Evolutionary conservation across 2,888 invertebrate genomes (phyloP), one percentile per base, ranked within the genome.

Genomic region (Isotomurus palustris): DNA sequence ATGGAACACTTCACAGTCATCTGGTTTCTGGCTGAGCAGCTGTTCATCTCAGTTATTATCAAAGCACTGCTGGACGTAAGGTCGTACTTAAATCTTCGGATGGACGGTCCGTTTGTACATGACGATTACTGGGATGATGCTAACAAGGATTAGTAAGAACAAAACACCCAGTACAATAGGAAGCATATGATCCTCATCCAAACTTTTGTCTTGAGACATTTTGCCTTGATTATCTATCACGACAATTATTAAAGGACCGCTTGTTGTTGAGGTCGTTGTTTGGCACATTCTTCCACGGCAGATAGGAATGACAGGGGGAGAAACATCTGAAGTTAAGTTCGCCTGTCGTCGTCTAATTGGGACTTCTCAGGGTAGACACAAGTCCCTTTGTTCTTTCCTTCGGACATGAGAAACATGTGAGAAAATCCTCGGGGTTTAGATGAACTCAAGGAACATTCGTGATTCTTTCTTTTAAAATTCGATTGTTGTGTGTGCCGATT

Each of bases 291-390:
- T 28, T 17, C 29, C 47, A 14, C 14, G n/a, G 28, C 47, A 47
- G 14, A 47, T 25, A 17, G 25, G 28, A n/a, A 6, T 3, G 3
- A 17, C 6, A 10, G 40, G 40, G 17, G 17, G 14, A 6, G 10
- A 10, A 6, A 6, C 19, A 40, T n/a, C n/a, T n/a, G n/a, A n/a
- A n/a, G n/a, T n/a, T n/a, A 77, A 1, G 72, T 73, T 19, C 64
- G 66, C 10, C 61, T 67, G 56, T 74, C 72, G 1, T 56, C 51
- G 12, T 67, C 58, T 0, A 77, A 62, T 8, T 59, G 53, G 55
- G 73, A 73, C 1, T 76, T 75, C 8, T 74, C 73, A 0, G 76
- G 75, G 69, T 77, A 78, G 2, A 71, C 62, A 53, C 74, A 74
- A 5, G 61, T 60, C 5, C 66, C 71, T 2, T 36, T 35, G 19